Base-by-base conservation (phyloP, 2,113 vertebrate genomes). In the Arizona elegans region DNA sequence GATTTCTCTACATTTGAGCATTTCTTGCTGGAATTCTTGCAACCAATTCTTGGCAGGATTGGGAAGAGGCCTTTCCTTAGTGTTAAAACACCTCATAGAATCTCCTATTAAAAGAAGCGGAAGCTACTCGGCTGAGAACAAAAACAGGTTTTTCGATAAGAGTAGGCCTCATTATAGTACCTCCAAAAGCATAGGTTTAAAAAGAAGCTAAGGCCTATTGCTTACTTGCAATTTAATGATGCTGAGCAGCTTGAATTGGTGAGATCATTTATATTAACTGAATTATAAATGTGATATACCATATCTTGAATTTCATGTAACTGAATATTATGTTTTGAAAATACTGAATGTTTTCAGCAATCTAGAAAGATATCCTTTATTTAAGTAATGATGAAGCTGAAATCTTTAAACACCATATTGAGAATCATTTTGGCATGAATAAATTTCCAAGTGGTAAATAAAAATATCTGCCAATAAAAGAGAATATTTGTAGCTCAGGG, bases 341-440 rank as follows among this genome's bases (percentile, higher is more conserved):
- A 38, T 9, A 11, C 11, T 88, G 21, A 87, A 53, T 1, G 7
- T 70, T 86, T n/a, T 12, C 38, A 53, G 26, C 26, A 62, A 15
- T 52, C 29, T 53, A 19, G 23, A 47, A 21, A 29, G 21, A 43
- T 33, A 3, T 81, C 15, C 0, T 55, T 38, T 81, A 81, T 81
- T 81, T 81, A 81, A 81, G 15, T 81, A 81, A 81, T 1, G 15
- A 65, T 70, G 65, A 38, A 38, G n/a, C 70, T 75, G 70, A 38
- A 81, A 43, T 19, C 75, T 81, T 75, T 38, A 81, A 81, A 38
- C 33, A 43, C 17, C 33, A 21, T 9, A 81, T 21, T 38, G 86
- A 92, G 94, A 94, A 94, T 93, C 26, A 52, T 8, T 87, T 96
- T 55, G 90, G 11, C 5, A 1, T 91, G 23, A 88, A 65, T 87